Evolutionary conservation across 1,140 invertebrate genomes (phyloP), one percentile per base, ranked within the genome.

Genomic region (Drosophila mayri): DNA sequence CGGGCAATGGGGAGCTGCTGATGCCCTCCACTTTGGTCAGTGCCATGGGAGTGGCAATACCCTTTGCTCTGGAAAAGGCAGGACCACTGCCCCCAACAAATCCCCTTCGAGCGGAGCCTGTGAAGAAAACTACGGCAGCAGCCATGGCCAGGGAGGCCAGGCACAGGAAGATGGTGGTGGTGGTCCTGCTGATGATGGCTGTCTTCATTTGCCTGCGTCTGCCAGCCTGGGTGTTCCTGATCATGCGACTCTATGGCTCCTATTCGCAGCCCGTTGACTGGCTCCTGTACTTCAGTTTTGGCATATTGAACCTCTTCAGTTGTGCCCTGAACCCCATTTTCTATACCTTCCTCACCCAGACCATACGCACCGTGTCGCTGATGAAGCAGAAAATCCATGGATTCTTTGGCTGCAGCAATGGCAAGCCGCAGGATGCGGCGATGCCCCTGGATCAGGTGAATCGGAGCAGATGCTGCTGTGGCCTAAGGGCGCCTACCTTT

Each of bases 311-410:
- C 22, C 71, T 94, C 8, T 43, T 93, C 4, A 94, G 94, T 54
- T 94, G 94, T 25, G 92, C 93, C 2, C 30, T 95, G 4, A 94
- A 95, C 92, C 94, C 94, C 3, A 93, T 95, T 35, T 82, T 95
- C 4, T 95, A 95, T 65, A 93, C 94, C 0, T 95, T 94, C 73
- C 81, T 95, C 3, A 93, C 93, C 20, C 92, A 94, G 64, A 93
- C 94, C 9, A 84, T 94, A 3, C 67, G 75, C 28, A 79, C 75
- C 7, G 38, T 78, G 18, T 63, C 73, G 12, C 47, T 46, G 55
- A 35, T 91, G 1, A 91, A 81, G 35, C 61, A 64, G 20, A 52
- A 44, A n/a, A 18, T 80, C 1, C n/a, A 11, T 0, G 12, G 54
- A 4, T 49, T 78, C 4, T 5, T 67, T 4, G 76, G 77, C 35